phyloP scores from a whole-genome alignment of 2,113 vertebrate genomes.

The Tyrannus savana region DNA sequence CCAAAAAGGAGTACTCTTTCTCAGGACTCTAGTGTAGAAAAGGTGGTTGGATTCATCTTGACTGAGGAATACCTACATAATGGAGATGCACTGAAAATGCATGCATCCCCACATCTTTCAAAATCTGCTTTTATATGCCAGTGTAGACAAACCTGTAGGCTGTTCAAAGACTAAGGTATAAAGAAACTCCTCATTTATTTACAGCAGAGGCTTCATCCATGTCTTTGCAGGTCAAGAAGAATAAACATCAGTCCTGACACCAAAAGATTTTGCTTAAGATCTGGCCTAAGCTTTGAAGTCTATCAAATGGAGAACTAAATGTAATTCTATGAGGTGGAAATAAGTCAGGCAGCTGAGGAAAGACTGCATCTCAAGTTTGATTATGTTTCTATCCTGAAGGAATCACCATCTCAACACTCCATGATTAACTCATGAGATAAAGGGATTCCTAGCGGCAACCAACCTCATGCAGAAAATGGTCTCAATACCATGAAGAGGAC shows the following conservation, averaged over 20 bases:
- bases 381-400: neutral
- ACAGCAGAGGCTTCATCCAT: neutral
- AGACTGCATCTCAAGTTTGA: neutral
- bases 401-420: neutral
- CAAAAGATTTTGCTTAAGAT: neutral
- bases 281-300: neutral
- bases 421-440: neutral
- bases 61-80: neutral
- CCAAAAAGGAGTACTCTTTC: neutral
- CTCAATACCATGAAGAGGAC: neutral
- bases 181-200: accelerated
- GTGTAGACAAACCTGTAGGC: neutral
- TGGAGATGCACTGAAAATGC: neutral
- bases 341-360: neutral
- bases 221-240: neutral
- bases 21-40: neutral
- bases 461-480: neutral
- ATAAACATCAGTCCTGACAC: neutral
- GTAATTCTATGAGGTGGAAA: neutral
- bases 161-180: neutral
- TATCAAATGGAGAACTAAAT: neutral
- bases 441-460: neutral
- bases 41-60: neutral
- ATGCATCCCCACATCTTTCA: accelerated
- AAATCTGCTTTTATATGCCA: neutral